These are phyloP conservation scores for Pantherophis alleghaniensis DNA, from an alignment of 2,797 vertebrate genomes.

Conservation along the genomic window DNA sequence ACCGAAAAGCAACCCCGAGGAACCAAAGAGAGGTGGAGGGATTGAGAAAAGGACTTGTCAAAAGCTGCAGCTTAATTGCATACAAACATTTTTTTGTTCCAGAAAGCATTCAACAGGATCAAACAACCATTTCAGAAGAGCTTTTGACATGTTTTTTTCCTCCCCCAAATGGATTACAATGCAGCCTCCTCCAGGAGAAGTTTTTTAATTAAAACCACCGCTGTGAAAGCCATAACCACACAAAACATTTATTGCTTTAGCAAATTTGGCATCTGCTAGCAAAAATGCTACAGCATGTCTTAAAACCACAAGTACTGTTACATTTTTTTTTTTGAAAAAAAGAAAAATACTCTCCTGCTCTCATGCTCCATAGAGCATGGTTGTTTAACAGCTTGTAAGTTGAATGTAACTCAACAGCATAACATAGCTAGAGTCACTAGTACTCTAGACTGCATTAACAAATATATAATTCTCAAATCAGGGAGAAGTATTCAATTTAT, in stretches of 20 bases:
- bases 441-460: neutral
- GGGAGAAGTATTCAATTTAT: neutral
- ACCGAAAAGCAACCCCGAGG: neutral
- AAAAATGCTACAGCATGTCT: neutral
- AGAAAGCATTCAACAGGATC: constrained; percentile 24
- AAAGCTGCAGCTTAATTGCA: constrained; percentile 13
- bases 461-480: neutral
- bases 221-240: neutral
- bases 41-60: neutral
- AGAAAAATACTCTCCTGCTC: neutral
- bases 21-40: neutral
- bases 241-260: neutral
- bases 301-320: neutral
- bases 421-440: neutral
- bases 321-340: neutral
- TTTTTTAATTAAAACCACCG: neutral
- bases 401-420: neutral
- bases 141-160: constrained; percentile 17
- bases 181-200: neutral
- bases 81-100: constrained; percentile 25
- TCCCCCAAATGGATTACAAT: neutral
- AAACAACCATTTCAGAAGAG: neutral
- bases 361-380: neutral
- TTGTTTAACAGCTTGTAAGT: neutral
- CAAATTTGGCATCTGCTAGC: constrained; percentile 27